phyloP scores from a whole-genome alignment of 2,888 invertebrate species.

The Lobophora halterata region DNA sequence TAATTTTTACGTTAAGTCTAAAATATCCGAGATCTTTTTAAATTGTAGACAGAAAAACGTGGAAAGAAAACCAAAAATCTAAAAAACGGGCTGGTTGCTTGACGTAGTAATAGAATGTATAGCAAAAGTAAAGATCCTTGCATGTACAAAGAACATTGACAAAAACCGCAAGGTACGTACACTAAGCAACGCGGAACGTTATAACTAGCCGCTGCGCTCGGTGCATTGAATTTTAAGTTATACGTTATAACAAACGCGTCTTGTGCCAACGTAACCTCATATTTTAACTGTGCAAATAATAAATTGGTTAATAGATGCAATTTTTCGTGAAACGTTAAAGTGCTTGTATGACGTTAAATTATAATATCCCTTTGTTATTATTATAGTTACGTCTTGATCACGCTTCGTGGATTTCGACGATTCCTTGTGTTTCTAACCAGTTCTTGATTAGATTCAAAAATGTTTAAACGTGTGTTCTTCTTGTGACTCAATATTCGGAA shows the following conservation, averaged over 20 bases:
- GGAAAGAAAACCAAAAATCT: too few species aligned
- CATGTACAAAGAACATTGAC: too few species aligned
- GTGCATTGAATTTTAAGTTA: constrained; percentile 7
- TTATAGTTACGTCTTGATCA: constrained; percentile 35
- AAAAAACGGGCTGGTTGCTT: too few species aligned
- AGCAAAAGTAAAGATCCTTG: too few species aligned
- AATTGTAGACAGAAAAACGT: too few species aligned
- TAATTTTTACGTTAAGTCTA: too few species aligned
- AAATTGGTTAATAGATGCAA: constrained; percentile 13
- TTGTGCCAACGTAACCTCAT: constrained; percentile 15
- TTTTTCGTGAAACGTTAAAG: constrained; percentile 13
- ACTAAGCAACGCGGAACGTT: too few species aligned
- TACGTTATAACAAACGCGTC: constrained; percentile 4
- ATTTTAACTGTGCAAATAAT: constrained; percentile 24
- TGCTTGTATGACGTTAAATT: constrained; percentile 30
- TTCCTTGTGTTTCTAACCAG: constrained; percentile 45
- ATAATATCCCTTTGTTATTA: constrained; percentile 40
- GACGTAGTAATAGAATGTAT: too few species aligned
- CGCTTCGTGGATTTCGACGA: constrained; percentile 41
- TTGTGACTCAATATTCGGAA: constrained; percentile 15
- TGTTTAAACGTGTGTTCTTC: constrained; percentile 28
- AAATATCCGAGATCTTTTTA: too few species aligned
- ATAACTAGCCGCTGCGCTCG: constrained; percentile 2
- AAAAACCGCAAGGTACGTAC: constrained; percentile 7
- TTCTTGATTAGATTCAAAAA: constrained; percentile 31